phyloP scores from a whole-genome alignment of 2,888 invertebrate genomes.

The Xylophagus ater region DNA sequence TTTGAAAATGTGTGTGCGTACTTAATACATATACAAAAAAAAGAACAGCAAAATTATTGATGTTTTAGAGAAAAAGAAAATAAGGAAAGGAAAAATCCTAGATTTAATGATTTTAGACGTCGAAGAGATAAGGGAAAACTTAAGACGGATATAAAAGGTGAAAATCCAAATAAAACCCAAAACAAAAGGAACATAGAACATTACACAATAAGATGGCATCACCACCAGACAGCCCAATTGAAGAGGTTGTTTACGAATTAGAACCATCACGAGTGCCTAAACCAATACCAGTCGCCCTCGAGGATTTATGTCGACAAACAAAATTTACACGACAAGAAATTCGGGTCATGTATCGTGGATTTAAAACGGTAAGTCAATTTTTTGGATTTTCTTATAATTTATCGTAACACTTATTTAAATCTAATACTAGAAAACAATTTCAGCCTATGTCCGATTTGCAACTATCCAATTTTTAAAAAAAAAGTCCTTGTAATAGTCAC shows the following conservation, averaged over 20 bases:
- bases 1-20: too few species aligned
- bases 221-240: constrained; percentile 75
- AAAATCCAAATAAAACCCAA: background rate
- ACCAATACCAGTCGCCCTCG: constrained; percentile 74
- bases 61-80: background rate
- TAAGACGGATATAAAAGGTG: background rate
- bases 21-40: too few species aligned
- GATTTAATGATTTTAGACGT: background rate
- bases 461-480: too few species aligned
- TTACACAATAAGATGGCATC: constrained; percentile 53
- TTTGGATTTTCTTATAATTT: too few species aligned
- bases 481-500: too few species aligned
- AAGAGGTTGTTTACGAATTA: constrained; percentile 76
- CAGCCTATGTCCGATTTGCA: too few species aligned
- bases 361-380: constrained; percentile 58
- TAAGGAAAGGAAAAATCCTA: background rate
- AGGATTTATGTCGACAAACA: constrained; percentile 83
- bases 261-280: constrained; percentile 68
- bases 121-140: background rate
- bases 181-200: background rate
- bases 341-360: constrained; percentile 93
- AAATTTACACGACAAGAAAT: constrained; percentile 94
- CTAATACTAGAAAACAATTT: too few species aligned
- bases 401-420: too few species aligned
- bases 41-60: too few species aligned